phyloP scores from a whole-genome alignment of 2,113 vertebrate species.

The Bettongia penicillata region DNA sequence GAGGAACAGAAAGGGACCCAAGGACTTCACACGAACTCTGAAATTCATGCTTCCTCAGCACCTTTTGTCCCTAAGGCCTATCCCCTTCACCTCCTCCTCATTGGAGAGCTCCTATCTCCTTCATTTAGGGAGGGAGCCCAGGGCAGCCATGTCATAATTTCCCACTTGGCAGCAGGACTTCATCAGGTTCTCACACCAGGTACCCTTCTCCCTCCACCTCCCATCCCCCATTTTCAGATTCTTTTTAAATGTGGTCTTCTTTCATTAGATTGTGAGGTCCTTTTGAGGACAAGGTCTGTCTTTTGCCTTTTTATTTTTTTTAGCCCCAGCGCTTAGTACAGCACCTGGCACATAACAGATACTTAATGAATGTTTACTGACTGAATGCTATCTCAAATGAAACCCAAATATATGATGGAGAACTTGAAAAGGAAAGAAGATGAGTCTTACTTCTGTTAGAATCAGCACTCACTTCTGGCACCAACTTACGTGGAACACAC shows the following conservation, averaged over 20 bases:
- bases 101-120: no score
- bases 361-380: not conserved
- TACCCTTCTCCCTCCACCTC: no score
- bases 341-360: not conserved
- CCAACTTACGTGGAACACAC: not conserved
- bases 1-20: not conserved
- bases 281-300: not conserved
- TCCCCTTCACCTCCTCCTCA: no score
- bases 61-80: no score
- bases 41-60: no score
- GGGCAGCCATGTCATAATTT: no score
- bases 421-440: constrained; percentile 18
- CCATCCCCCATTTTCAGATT: no score
- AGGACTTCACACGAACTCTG: no score
- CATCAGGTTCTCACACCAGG: no score
- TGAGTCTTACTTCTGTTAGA: not conserved
- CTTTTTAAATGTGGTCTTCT: no score
- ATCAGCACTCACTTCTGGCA: not conserved
- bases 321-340: not conserved
- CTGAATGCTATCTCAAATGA: not conserved
- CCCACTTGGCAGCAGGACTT: no score
- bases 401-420: not conserved
- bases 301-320: not conserved
- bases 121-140: no score
- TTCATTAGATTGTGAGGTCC: not conserved